Percentiles rank a stretch among this genome's conserved stretches.
phyloP scores from a whole-genome alignment of 2,113 vertebrate species.

The Hypanus sabinus region DNA sequence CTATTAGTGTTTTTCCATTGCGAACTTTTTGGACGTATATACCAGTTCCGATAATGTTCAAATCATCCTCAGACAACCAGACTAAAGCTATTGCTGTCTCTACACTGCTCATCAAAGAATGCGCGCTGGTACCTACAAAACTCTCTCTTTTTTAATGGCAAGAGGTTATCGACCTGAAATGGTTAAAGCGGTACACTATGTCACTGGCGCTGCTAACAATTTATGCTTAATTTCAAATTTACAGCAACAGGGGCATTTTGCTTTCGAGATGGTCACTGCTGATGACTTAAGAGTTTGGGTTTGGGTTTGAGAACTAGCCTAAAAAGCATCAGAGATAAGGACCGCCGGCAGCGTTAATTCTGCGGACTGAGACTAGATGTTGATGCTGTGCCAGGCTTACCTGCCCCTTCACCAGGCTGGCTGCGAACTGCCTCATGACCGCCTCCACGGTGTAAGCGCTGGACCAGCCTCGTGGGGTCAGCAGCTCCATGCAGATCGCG shows the following conservation, averaged over 20 bases:
- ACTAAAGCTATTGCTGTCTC: neutral
- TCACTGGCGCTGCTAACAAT: too few species aligned
- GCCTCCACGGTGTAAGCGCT: conserved; percentile 98
- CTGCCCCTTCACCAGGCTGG: conserved; percentile 98
- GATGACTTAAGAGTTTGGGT: neutral
- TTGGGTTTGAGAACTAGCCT: neutral
- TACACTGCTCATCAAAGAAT: neutral
- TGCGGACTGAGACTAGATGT: neutral
- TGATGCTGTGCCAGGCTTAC: conserved; percentile 54
- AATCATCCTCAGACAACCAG: neutral
- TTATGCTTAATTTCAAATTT: too few species aligned
- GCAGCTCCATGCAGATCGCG: conserved; percentile 98
- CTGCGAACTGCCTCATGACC: conserved; percentile 97
- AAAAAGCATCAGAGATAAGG: too few species aligned
- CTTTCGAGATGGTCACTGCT: neutral
- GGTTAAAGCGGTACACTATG: too few species aligned
- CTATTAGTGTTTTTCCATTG: neutral
- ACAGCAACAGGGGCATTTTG: too few species aligned
- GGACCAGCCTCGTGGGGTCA: conserved; percentile 96
- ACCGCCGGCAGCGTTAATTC: too few species aligned
- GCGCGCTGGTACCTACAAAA: neutral
- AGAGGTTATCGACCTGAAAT: neutral
- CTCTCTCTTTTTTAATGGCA: neutral
- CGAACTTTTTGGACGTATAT: neutral
- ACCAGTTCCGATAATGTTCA: neutral